These are phyloP conservation scores for Callorhinus ursinus DNA, from an alignment of 2,113 vertebrate species.

Conservation along the genomic window DNA sequence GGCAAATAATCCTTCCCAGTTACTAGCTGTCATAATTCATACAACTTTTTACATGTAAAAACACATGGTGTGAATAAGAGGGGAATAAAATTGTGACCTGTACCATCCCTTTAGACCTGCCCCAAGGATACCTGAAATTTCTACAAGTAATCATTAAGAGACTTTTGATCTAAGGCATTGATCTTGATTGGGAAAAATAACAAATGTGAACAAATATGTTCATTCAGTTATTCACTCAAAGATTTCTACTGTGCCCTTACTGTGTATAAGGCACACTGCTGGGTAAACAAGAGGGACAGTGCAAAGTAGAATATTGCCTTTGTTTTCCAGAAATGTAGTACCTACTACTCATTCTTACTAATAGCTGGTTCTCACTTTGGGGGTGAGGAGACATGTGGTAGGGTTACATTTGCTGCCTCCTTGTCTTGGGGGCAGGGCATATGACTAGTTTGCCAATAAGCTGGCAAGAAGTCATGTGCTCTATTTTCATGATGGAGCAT, in stretches of 20 bases:
- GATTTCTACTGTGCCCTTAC: neutral
- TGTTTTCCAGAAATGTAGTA: neutral
- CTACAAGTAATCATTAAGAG: neutral
- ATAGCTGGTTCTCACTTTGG: neutral
- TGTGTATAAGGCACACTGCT: neutral
- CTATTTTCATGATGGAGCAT: neutral
- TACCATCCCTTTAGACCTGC: neutral
- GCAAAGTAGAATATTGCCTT: neutral
- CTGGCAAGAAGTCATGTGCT: neutral
- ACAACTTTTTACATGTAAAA: neutral
- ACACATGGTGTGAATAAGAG: neutral
- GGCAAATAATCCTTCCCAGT: slow-evolving; percentile 5
- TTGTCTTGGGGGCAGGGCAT: neutral
- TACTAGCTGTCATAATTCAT: neutral
- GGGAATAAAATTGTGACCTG: neutral
- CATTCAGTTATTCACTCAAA: neutral
- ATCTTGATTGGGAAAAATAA: slow-evolving; percentile 1
- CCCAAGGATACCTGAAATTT: neutral
- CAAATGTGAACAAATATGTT: neutral
- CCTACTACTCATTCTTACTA: neutral
- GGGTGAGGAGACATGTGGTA: neutral
- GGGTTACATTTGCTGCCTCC: neutral
- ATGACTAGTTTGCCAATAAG: neutral
- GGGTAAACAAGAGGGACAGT: neutral
- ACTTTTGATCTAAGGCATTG: neutral